A percentile compares a stretch with the other conserved stretches of the same genome.
Evolutionary conservation across 2,113 vertebrate genomes (phyloP).

Genomic region (Aptenodytes forsteri): DNA sequence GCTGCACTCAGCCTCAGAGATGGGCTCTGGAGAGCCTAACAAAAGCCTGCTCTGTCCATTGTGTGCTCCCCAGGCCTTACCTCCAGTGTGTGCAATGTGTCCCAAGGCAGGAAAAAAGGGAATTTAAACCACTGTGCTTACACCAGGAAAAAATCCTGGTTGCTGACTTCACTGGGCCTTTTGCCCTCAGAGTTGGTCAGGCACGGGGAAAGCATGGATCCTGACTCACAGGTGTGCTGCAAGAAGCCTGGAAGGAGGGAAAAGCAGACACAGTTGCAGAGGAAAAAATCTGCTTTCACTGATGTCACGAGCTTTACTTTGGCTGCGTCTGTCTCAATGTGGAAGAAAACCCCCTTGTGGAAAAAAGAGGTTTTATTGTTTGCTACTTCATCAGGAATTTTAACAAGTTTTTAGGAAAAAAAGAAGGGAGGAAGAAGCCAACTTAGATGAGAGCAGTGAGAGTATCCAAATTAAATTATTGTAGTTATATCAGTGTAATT

Average conservation of each 20-base stretch:
- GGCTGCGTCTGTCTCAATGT: not conserved
- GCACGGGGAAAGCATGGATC: rapidly evolving
- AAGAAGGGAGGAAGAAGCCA: not conserved
- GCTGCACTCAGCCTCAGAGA: not conserved
- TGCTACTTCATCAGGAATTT: not conserved
- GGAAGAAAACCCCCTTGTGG: not conserved
- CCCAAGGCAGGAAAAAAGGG: not conserved
- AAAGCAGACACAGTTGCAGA: not conserved
- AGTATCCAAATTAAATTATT: not conserved
- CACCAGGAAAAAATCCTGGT: not conserved
- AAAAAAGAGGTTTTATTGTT: not conserved
- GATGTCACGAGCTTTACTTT: not conserved
- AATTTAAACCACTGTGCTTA: not conserved
- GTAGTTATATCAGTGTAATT: not conserved
- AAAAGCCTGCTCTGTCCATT: not conserved
- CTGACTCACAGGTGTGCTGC: not conserved
- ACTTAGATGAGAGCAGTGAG: not conserved
- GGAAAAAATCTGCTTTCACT: not conserved
- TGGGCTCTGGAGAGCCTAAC: not conserved
- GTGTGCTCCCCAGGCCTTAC: not conserved
- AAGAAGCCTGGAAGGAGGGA: not conserved
- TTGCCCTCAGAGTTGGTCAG: not conserved
- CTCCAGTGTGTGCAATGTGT: not conserved
- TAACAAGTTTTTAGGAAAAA: not conserved
- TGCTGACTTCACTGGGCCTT: not conserved